Evolutionary conservation across 2,888 invertebrate genomes (phyloP), one percentile per base, ranked within the genome.

Genomic region (Drosophila siamana): DNA sequence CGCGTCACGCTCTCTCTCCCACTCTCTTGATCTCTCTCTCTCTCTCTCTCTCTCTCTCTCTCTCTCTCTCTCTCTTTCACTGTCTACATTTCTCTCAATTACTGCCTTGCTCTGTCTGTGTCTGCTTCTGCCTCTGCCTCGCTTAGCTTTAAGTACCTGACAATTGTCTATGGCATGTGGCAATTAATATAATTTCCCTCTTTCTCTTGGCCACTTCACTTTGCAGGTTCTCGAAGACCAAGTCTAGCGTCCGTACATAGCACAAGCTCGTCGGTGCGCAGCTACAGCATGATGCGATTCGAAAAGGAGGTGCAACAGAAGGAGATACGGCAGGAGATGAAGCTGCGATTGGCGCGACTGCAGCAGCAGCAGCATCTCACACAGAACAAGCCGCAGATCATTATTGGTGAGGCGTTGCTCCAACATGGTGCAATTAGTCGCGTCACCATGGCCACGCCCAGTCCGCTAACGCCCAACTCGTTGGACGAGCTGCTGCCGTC

Each of bases 221-320:
- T 79, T 75, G n/a, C 93, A 97, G 97, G 96, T 94, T 96, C 96
- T 91, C 94, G 97, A 94, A 95, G 97, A 93, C 96, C 97, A 93
- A 96, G 97, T 94, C 93, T 97, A 94, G 96, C 95, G 80, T 97
- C 97, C 74, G 94, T 97, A 87, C 97, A 97, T 91, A 97, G 97
- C 93, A 95, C 95, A 91, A 95, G 95, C 83, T 96, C 96, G 69
- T 97, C 97, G 52, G 94, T 96, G 74, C 94, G 96, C 90, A 97
- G 96, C 92, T 97, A 96, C 92, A 96, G 96, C 90, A 94, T 96
- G 80, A 94, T 95, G 91, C 94, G 96, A 73, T 96, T 96, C 92
- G 97, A 97, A 91, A 94, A 95, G 80, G 97, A 97, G 90, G 92
- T 96, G 63, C 96, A 96, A 90, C 96, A 96, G 91, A 96, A 96